Evolutionary conservation across 1,140 invertebrate species (phyloP), one percentile per base, ranked within the genome.

Genomic region (Achroia grisella): DNA sequence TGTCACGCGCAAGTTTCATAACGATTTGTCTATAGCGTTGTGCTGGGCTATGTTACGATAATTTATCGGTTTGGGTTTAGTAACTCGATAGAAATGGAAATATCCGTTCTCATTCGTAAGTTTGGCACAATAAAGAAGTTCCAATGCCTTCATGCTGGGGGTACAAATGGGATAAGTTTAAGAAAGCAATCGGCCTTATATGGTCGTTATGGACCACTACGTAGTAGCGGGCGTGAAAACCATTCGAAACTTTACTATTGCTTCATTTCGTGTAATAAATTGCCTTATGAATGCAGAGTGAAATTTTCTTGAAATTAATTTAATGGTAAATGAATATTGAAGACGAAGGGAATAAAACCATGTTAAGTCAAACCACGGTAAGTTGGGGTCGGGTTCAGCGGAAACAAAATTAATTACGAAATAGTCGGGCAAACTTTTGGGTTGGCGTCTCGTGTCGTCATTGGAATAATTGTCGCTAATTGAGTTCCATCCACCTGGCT

Each of bases 181-280:
- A 73, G 74, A 74, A 81, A 81, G 76, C 76, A 81, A 81, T 81
- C 71, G 72, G 66, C 74, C 74, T 78, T 81, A 81, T 78, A 78
- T 81, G 76, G 74, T 74, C 76, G 76, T 78, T 78, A 76, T 68
- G 63, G 71, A 72, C 66, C 70, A 71, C 70, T 77, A 74, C 57
- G 61, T 57, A 66, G 63, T 56, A 61, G 64, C 63, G 55, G 50
- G 74, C 68, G 74, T 68, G 72, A 76, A 71, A 76, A 67, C 64
- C 75, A 66, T 79, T 71, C 48, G 44, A 72, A 80, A 80, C 44
- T 80, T 80, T 66, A 71, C 62, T 72, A 74, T 75, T 60, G 70
- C 66, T 51, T 64, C 64, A 73, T 70, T 75, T 70, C 45, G 63
- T 69, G 67, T 62, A 68, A 71, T 60, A 23, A 23, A 23, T 23